Evolutionary conservation across 2,797 vertebrate species (phyloP), one percentile per base, ranked within the genome.

Genomic region (Sitta carolinensis): DNA sequence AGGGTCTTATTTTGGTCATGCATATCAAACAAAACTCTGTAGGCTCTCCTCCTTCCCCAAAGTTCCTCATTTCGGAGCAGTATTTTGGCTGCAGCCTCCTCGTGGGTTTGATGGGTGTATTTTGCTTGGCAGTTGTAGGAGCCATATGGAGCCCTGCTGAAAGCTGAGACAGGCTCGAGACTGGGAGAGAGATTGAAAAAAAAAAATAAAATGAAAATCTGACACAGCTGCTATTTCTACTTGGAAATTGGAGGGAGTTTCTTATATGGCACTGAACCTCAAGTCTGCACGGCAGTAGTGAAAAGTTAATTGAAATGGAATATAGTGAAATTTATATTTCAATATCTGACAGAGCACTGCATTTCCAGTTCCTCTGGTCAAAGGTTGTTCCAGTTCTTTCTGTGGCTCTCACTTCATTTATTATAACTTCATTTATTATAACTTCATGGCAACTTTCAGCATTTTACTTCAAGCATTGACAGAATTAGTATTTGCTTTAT

Each of bases 121-220:
- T 95, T 93, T 73, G 20, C 74, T 92, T 89, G 90, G 81, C 86
- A 76, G 67, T 34, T 50, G 76, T 30, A 52, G 86, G 62, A 75
- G 69, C 66, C 86, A 62, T 81, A 64, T 88, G 86, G 69, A 86
- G 62, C 61, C 30, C 59, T 69, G 75, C 16, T 82, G 90, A 95
- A 90, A 95, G 77, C 77, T 70, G 85, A 95, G 69, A 57, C 76
- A 77, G 78, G 57, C 85, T 93, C 34, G 30, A 90, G 80, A 68
- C 38, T 81, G 38, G 68, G 13, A 54, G 58, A 4, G 20, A 52
- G 22, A 11, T 16, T 40, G 25, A 2, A 23, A 78, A 83, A 64
- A 45, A 43, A 45, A 43, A 45, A 40, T 22, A 55, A 55, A 26
- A 29, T 11, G 14, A 15, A 75, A 76, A 54, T 50, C 57, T 66